Percentiles rank a stretch among this genome's conserved stretches.
These are phyloP conservation scores for Osmerus eperlanus DNA, from an alignment of 2,113 vertebrate species.

Conservation along the genomic window DNA sequence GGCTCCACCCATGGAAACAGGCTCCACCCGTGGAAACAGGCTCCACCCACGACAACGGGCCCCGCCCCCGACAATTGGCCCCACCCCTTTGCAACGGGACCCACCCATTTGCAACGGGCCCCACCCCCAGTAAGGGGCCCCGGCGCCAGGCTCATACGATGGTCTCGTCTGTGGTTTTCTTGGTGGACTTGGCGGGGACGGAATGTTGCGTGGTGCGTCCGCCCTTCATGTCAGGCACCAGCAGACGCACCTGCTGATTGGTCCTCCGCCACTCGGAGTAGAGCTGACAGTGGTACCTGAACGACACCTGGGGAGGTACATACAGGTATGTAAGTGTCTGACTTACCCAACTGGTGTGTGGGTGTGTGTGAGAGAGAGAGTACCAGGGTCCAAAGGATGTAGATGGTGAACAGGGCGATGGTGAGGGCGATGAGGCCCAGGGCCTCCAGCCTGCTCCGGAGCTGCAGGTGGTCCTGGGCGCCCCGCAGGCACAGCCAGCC, in stretches of 20 bases:
- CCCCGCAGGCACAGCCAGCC: conserved; percentile 96
- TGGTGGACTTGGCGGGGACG: conserved; percentile 78
- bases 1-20: no score
- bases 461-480: conserved; percentile 93
- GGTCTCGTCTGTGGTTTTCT: conserved; percentile 86
- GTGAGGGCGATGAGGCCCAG: conserved; percentile 95
- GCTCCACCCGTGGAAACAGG: no score
- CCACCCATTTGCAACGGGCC: no score
- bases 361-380: not conserved
- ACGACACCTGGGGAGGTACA: conserved; percentile 77
- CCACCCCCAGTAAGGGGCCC: no score
- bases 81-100: no score
- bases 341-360: no score
- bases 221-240: conserved; percentile 75
- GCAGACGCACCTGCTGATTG: conserved; percentile 89
- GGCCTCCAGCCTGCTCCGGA: conserved; percentile 94
- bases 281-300: conserved; percentile 94
- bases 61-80: no score
- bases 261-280: conserved; percentile 93
- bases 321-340: not conserved
- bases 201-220: conserved; percentile 73
- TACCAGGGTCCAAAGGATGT: conserved; percentile 97
- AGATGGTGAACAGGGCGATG: conserved; percentile 97
- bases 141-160: conserved; percentile 74
- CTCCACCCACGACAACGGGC: no score